Evolutionary conservation across 2,113 vertebrate species (phyloP).

Genomic region (Notothenia rossii): DNA sequence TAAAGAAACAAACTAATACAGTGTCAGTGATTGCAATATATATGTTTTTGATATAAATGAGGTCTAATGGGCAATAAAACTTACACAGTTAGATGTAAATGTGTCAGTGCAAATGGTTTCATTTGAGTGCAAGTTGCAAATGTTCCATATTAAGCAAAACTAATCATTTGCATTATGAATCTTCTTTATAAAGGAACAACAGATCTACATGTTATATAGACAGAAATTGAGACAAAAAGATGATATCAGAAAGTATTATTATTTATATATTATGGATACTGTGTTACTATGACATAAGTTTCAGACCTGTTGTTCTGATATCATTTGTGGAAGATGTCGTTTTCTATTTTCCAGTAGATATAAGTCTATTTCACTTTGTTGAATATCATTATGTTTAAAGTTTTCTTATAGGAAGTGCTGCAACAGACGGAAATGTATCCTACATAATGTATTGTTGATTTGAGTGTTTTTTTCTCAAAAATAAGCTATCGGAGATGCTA

Average conservation of each 20-base stretch:
- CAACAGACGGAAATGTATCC: not conserved
- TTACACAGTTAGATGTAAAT: not conserved
- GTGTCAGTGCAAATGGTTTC: not conserved
- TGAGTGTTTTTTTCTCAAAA: too few species aligned
- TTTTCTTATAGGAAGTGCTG: not conserved
- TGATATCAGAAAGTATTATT: not conserved
- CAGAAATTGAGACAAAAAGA: not conserved
- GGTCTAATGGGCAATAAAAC: too few species aligned
- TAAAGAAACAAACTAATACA: not conserved
- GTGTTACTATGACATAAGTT: not conserved
- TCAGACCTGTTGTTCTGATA: not conserved
- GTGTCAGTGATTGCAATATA: too few species aligned
- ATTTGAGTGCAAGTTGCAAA: too few species aligned
- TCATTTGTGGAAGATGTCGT: not conserved
- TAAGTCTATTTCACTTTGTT: not conserved
- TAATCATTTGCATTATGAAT: too few species aligned
- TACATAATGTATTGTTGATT: too few species aligned
- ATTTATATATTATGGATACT: not conserved
- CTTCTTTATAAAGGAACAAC: too few species aligned
- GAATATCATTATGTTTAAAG: too few species aligned
- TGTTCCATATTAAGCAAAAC: too few species aligned
- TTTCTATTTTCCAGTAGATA: not conserved
- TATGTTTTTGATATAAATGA: too few species aligned
- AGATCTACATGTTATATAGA: too few species aligned
- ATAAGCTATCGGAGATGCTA: not conserved